These are phyloP conservation scores for Propithecus coquereli DNA, from an alignment of 2,113 vertebrate genomes.

Conservation along the genomic window DNA sequence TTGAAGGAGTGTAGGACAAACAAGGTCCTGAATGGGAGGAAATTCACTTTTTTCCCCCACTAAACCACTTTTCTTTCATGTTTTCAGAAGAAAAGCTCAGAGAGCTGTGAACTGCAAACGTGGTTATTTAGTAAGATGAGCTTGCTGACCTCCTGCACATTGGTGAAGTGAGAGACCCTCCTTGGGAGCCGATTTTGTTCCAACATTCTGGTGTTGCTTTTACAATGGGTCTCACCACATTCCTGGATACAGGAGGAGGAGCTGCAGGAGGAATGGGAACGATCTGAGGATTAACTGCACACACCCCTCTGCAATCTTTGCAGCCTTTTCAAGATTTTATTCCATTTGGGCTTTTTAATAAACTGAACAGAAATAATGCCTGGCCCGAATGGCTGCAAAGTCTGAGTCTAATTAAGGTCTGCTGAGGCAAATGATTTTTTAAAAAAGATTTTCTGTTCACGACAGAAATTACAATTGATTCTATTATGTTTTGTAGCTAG, in stretches of 20 bases:
- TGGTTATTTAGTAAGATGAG: slow-evolving; percentile 42
- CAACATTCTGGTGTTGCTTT: slow-evolving; percentile 3
- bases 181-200: not conserved
- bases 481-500: slow-evolving; percentile 19
- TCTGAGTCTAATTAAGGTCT: slow-evolving; percentile 46
- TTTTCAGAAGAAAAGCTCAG: slow-evolving; percentile 54
- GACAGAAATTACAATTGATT: slow-evolving; percentile 33
- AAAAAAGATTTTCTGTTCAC: slow-evolving; percentile 15
- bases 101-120: not conserved
- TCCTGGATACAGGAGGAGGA: not conserved
- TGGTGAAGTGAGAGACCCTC: not conserved
- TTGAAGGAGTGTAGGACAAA: not conserved
- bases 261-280: not conserved
- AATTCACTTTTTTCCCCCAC: not conserved
- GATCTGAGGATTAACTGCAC: not conserved
- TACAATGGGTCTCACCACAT: not conserved
- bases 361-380: not conserved
- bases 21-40: not conserved
- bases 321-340: not conserved
- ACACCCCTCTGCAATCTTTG: not conserved
- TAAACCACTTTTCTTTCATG: not conserved
- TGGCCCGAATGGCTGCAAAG: not conserved
- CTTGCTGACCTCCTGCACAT: not conserved
- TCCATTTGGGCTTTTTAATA: slow-evolving; percentile 13
- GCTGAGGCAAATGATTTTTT: not conserved